Conservation (phyloP, 2,797 vertebrate species). For the Artibeus jamaicensis region DNA sequence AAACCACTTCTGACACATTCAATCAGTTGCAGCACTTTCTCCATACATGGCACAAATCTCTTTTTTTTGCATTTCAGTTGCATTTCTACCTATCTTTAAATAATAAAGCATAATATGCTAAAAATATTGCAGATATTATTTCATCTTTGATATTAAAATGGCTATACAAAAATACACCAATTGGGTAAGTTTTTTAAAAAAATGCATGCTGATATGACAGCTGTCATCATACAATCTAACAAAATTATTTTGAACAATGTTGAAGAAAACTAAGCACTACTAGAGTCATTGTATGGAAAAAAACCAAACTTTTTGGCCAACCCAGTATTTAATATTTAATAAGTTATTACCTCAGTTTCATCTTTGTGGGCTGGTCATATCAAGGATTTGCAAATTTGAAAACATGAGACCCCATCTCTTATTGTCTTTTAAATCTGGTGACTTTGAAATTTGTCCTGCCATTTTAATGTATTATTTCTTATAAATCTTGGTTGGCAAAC, state of each 20-base stretch:
- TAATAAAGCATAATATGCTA: neutral
- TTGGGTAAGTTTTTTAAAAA: neutral
- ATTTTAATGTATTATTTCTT: slow-evolving; percentile 5
- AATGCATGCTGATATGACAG: neutral
- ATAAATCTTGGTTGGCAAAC: neutral
- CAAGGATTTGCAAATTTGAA: neutral
- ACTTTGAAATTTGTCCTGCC: neutral
- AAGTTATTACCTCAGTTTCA: neutral
- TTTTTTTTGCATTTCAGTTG: neutral
- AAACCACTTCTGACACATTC: neutral
- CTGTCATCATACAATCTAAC: neutral
- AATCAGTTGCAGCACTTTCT: neutral
- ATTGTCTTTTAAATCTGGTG: neutral
- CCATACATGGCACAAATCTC: neutral
- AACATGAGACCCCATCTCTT: neutral
- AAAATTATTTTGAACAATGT: neutral
- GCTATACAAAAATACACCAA: neutral
- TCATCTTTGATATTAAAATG: neutral
- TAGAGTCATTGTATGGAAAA: neutral
- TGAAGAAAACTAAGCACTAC: neutral
- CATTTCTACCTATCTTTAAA: neutral
- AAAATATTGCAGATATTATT: neutral
- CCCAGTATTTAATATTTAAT: neutral
- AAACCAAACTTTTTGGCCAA: neutral
- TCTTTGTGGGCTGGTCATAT: neutral